A percentile compares a stretch with the other conserved stretches of the same genome.
Evolutionary conservation across 1,140 invertebrate genomes (phyloP).

Genomic region (Scaptomyza montana): DNA sequence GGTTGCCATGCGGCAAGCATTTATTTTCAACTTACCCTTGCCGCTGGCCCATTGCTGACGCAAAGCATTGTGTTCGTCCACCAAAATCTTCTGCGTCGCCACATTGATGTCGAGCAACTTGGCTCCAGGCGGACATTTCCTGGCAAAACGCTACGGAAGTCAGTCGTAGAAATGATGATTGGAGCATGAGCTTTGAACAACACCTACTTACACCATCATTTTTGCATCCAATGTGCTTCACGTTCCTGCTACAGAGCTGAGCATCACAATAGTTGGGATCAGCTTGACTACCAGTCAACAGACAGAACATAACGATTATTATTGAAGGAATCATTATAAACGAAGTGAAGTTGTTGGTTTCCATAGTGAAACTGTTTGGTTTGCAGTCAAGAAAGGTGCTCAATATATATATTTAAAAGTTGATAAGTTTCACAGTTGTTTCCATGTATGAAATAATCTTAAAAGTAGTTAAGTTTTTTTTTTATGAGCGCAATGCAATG

Average conservation of each 20-base stretch:
- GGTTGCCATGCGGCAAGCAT: constrained; percentile 54
- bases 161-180: neutral
- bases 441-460: neutral
- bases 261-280: constrained; percentile 12
- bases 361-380: neutral
- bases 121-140: constrained; percentile 3
- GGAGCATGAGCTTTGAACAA: neutral
- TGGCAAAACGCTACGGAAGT: constrained; percentile 10
- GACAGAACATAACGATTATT: neutral
- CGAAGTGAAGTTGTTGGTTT: neutral
- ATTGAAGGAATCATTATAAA: neutral
- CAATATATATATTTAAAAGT: no score
- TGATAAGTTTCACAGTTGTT: neutral
- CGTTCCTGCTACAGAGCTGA: neutral
- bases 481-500: no score
- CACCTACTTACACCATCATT: constrained; percentile 31
- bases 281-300: neutral
- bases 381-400: neutral
- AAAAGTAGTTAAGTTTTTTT: no score
- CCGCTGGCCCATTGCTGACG: constrained; percentile 53
- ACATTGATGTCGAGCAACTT: constrained; percentile 1
- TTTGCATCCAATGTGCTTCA: constrained; percentile 26
- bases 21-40: neutral
- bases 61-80: constrained; percentile 32
- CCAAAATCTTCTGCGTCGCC: neutral